Base-by-base conservation (phyloP, 1,140 invertebrate genomes). In the Bombus confusus region DNA sequence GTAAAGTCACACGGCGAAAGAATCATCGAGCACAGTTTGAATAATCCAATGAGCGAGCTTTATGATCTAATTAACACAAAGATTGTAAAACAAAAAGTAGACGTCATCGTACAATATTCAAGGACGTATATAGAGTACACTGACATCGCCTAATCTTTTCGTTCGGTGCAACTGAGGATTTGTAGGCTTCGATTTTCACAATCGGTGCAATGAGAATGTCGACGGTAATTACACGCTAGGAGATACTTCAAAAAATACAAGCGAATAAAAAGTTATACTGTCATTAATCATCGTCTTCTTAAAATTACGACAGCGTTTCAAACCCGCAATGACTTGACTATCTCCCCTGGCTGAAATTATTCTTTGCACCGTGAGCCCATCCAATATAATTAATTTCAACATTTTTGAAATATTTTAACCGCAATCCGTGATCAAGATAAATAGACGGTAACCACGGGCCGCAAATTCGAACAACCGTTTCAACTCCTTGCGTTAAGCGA, bases 251-350 rank as follows among this genome's bases (percentile, higher is more conserved):
- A 52, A 52, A 31, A 39, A 68, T 52, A 34, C 31, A 2, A 76
- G 73, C 66, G 39, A 76, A 76, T 57, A 73, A 68, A 76, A 76
- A 52, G 34, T 76, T 31, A 37, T n/a, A 22, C 6, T 15, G 34
- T 43, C 5, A 57, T 83, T 77, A 34, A 69, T 83, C 81, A 83
- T 28, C 39, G 81, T 83, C 74, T 52, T 22, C 62, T 57, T 83
- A 68, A 75, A 76, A 76, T 83, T 68, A 18, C 72, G 71, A 52
- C 72, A 75, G 2, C 41, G 28, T n/a, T 47, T 31, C 37, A 13
- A 64, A 47, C 39, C 3, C n/a, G 52, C 57, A 31, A 22, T 28
- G 71, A 37, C n/a, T 18, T 18, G 28, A 9, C 37, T 12, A 25
- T 12, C 34, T 12, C 43, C n/a, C 3, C 1, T 34, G 1, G 5